phyloP scores from a whole-genome alignment of 2,888 invertebrate species.

The Antitype chi region DNA sequence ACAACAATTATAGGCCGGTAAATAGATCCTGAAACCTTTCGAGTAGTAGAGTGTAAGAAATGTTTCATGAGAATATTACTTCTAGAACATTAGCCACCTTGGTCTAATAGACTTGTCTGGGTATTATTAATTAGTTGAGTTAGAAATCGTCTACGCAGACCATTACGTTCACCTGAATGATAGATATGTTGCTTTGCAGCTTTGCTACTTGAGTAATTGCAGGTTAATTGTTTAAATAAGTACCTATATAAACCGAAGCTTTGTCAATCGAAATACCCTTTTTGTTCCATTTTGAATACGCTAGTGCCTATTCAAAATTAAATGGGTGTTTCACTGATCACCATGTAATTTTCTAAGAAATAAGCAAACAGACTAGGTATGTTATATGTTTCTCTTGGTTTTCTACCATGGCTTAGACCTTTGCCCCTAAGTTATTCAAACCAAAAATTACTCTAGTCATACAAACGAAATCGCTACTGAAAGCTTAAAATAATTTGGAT shows the following conservation, averaged over 20 bases:
- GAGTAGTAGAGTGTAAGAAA: background rate
- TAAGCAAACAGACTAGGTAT: background rate
- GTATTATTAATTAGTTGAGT: slow-evolving; percentile 5
- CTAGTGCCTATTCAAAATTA: background rate
- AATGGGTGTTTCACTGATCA: background rate
- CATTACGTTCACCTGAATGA: slow-evolving; percentile 7
- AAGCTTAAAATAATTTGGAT: slow-evolving; percentile 13
- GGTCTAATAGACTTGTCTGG: background rate
- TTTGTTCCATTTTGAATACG: too few relatives aligned
- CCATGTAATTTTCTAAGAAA: background rate
- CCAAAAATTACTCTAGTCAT: too few relatives aligned
- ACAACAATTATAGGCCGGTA: background rate
- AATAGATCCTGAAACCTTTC: background rate
- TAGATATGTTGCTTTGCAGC: background rate
- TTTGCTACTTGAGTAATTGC: background rate
- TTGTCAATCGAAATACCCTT: background rate
- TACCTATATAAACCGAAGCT: background rate
- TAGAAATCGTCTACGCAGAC: background rate
- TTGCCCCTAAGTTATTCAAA: background rate
- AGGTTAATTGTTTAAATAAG: background rate
- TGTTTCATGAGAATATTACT: slow-evolving; percentile 11
- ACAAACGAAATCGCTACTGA: background rate
- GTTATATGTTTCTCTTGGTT: background rate
- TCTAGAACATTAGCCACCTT: background rate
- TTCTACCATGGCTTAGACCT: background rate